Conservation (phyloP, 2,888 invertebrate species). For the Microctonus brassicae region DNA sequence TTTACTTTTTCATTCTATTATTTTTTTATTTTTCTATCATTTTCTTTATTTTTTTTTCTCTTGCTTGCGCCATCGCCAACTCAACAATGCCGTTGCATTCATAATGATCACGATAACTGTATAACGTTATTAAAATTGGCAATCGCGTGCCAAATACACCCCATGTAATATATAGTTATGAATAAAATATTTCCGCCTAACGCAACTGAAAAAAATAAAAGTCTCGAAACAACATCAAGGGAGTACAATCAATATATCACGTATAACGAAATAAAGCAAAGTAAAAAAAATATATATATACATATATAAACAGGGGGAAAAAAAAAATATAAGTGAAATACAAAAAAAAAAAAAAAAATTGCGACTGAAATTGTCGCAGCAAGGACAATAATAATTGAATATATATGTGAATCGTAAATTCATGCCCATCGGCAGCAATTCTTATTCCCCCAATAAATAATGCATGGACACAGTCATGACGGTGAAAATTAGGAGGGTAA, state of each 20-base stretch:
- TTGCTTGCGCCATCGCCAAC: background rate
- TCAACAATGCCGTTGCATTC: background rate
- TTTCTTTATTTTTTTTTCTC: background rate
- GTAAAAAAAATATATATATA: background rate
- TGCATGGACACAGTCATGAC: slow-evolving; percentile 28
- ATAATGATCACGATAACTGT: slow-evolving; percentile 6
- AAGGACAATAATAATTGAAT: slow-evolving; percentile 13
- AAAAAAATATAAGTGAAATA: background rate
- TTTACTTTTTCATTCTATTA: background rate
- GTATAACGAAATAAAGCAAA: background rate
- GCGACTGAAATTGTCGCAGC: background rate
- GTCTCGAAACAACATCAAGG: background rate
- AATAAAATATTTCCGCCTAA: slow-evolving; percentile 10
- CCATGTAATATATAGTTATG: slow-evolving; percentile 10
- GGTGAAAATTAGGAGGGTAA: slow-evolving; percentile 31
- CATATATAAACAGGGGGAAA: background rate
- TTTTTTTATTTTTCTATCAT: background rate
- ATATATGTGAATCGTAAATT: background rate
- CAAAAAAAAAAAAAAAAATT: background rate
- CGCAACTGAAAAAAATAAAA: background rate
- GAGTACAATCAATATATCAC: slow-evolving; percentile 6
- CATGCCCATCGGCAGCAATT: slow-evolving; percentile 5
- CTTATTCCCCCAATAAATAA: slow-evolving; percentile 31
- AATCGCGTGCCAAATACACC: slow-evolving; percentile 6
- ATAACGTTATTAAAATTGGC: slow-evolving; percentile 8